phyloP scores from a whole-genome alignment of 2,113 vertebrate genomes.

The Zapus hudsonius region DNA sequence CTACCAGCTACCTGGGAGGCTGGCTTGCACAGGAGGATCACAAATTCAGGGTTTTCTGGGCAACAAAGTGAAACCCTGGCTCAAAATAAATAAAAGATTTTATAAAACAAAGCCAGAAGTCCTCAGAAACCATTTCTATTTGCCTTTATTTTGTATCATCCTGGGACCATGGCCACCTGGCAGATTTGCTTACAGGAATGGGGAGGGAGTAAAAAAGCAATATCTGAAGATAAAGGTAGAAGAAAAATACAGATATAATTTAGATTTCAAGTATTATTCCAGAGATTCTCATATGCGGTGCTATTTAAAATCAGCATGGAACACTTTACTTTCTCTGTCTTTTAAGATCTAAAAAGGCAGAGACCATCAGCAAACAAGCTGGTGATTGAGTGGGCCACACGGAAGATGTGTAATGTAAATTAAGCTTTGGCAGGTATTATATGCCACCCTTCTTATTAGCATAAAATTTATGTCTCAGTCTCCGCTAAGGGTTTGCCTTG shows the following conservation, averaged over 20 bases:
- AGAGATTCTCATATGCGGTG: not conserved
- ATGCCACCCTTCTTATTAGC: constrained; percentile 47
- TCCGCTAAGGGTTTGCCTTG: constrained; percentile 27
- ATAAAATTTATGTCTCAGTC: constrained; percentile 53
- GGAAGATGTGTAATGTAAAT: constrained; percentile 38
- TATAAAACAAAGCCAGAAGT: constrained; percentile 30
- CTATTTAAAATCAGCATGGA: constrained; percentile 12
- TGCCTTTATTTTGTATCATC: not conserved
- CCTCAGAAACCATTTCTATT: not conserved
- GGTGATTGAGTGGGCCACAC: constrained; percentile 26
- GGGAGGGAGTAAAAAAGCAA: not conserved
- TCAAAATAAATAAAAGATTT: not conserved
- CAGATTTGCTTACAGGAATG: not conserved
- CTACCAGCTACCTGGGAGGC: not conserved
- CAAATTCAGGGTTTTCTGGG: not conserved
- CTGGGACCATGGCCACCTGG: not conserved
- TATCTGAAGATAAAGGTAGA: not conserved
- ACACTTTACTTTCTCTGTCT: not conserved
- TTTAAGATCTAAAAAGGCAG: not conserved
- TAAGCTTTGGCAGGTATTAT: constrained; percentile 52
- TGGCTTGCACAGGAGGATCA: not conserved
- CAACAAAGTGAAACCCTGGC: not conserved
- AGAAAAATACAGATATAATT: not conserved
- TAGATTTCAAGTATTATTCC: constrained; percentile 46
- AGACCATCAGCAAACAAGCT: constrained; percentile 23